Base-by-base conservation (phyloP, 2,797 vertebrate species). In the Kryptopterus vitreolus region DNA sequence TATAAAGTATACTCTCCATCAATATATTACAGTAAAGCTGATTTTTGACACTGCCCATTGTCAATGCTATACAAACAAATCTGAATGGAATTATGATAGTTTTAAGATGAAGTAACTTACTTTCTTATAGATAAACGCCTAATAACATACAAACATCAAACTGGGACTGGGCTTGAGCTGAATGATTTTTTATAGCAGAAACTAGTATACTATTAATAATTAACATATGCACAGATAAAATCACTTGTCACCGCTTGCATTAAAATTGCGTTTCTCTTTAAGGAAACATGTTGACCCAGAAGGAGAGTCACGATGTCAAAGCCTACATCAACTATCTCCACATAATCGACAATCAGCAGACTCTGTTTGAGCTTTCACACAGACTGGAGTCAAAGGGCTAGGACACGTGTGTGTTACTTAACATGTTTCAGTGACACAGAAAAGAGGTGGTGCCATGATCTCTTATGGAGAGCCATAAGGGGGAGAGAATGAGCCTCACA, bases 321-420 rank as follows among this genome's bases (percentile, higher is more conserved):
- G 91, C 94, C 83, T 96, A 95, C 46, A 77, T 95, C 7, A 94
- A 96, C 84, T 93, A 96, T 89, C 93, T 99, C 88, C 96, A 96
- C 0, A 90, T 99, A 90, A 97, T 99, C 2, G 96, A 98, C 94
- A 98, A 95, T 96, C 97, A 99, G 90, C 96, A 98, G 92, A 95
- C 94, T 87, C 94, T 98, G 79, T 99, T 99, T 63, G 96, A 98
- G 85, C 96, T 99, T 85, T 99, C 97, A 0, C 96, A 98, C 90
- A 92, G 96, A 88, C 95, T 99, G 87, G 97, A 99, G 92, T 97
- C 98, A 0, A 94, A 96, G 3, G 88, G 80, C 38, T 98, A 94
- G 92, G 68, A 48, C 53, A 29, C 50, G 1, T 6, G 3, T 43
- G 7, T 38, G 6, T 43, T 18, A 16, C 22, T 24, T 62, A 52